A percentile compares a stretch with the other conserved stretches of the same genome.
These are phyloP conservation scores for Ligdia adustata DNA, from an alignment of 2,888 invertebrate species.

Conservation along the genomic window DNA sequence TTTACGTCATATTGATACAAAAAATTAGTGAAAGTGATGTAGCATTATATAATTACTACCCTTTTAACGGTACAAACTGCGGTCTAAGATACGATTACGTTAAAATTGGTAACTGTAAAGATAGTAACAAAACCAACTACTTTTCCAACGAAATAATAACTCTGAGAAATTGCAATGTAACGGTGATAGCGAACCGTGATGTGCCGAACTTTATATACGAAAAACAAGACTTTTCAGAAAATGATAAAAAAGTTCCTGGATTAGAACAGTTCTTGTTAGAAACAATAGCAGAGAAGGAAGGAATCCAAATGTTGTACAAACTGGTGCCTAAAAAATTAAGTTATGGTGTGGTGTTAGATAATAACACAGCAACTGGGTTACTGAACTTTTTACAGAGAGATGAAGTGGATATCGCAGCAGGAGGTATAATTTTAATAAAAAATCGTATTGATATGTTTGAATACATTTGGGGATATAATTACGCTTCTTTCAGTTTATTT, in stretches of 20 bases:
- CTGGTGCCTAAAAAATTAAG: constrained; percentile 29
- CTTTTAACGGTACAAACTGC: constrained; percentile 52
- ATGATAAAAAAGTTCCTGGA: constrained; percentile 43
- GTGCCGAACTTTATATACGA: constrained; percentile 48
- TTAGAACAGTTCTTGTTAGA: constrained; percentile 58
- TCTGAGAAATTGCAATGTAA: constrained; percentile 50
- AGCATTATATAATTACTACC: constrained; percentile 46
- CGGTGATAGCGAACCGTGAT: constrained; percentile 47
- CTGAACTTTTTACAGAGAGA: constrained; percentile 46
- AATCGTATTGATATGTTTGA: constrained; percentile 58
- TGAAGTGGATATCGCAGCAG: constrained; percentile 51
- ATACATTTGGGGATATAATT: constrained; percentile 56
- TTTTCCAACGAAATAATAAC: constrained; percentile 35
- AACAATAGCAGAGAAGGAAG: constrained; percentile 47
- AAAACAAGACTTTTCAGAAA: constrained; percentile 36
- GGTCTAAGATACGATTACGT: constrained; percentile 40
- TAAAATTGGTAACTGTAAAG: constrained; percentile 46
- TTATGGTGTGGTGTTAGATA: constrained; percentile 51
- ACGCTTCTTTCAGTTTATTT: constrained; percentile 46
- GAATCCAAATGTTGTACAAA: constrained; percentile 45
- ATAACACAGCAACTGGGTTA: constrained; percentile 54
- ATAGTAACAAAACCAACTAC: constrained; percentile 28
- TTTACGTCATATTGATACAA: constrained; percentile 48
- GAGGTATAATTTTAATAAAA: constrained; percentile 52
- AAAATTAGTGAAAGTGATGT: constrained; percentile 29